phyloP scores from a whole-genome alignment of 2,797 vertebrate genomes.

The Rhinatrema bivittatum region DNA sequence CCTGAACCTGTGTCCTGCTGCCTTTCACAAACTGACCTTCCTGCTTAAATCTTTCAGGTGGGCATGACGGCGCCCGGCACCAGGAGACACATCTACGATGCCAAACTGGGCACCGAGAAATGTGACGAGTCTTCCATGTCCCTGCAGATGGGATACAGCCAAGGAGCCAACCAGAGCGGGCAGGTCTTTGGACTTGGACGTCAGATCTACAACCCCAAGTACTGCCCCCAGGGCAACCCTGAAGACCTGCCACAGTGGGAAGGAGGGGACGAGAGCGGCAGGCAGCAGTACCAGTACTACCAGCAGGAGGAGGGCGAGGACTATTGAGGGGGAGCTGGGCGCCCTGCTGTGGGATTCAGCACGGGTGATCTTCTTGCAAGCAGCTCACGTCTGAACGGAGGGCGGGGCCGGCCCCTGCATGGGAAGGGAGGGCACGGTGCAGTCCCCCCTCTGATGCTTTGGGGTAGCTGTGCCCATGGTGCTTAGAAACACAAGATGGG shows the following conservation, averaged over 20 bases:
- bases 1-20: no score
- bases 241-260: constrained; percentile 24
- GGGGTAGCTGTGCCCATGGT: no score
- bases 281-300: constrained; percentile 59
- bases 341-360: no score
- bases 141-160: constrained; percentile 86
- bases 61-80: constrained; percentile 93
- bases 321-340: no score
- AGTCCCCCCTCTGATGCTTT: no score
- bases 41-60: constrained; percentile 54
- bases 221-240: constrained; percentile 68
- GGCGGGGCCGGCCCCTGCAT: no score
- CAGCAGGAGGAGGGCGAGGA: constrained; percentile 48
- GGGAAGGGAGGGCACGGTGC: no score
- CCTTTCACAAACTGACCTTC: no score
- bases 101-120: constrained; percentile 80
- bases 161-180: constrained; percentile 84
- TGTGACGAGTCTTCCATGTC: constrained; percentile 92
- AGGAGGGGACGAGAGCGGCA: constrained; percentile 8
- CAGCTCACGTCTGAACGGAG: no score
- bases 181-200: constrained; percentile 84
- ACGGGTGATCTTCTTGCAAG: no score
- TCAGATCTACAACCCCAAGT: constrained; percentile 89
- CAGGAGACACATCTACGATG: constrained; percentile 83
- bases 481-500: no score